A percentile compares a stretch with the other conserved stretches of the same genome.
Evolutionary conservation across 2,797 vertebrate genomes (phyloP).

Genomic region (Staurois parvus): DNA sequence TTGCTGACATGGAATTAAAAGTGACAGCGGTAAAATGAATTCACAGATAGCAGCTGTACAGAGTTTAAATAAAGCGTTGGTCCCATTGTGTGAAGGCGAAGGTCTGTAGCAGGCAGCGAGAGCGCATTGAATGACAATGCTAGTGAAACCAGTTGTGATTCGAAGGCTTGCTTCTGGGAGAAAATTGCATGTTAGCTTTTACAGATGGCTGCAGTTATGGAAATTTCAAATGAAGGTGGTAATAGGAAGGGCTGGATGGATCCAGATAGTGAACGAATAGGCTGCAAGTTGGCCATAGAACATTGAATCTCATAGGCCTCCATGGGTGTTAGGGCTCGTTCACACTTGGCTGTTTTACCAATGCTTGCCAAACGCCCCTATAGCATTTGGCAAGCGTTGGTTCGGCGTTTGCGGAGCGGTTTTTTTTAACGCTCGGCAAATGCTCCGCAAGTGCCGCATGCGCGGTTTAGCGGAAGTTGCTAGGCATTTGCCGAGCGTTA

Average conservation of each 20-base stretch:
- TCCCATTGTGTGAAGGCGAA: slow-evolving; percentile 34
- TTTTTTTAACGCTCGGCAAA: no score
- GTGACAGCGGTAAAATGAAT: slow-evolving; percentile 56
- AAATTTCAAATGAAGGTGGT: slow-evolving; percentile 21
- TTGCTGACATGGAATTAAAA: slow-evolving; percentile 62
- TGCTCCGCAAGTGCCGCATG: no score
- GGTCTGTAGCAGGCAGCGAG: not conserved
- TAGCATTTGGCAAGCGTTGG: no score
- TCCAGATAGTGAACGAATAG: not conserved
- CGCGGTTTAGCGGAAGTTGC: no score
- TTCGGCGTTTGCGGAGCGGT: no score
- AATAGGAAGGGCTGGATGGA: not conserved
- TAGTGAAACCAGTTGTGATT: slow-evolving; percentile 11
- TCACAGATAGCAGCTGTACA: slow-evolving; percentile 40
- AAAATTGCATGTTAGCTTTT: slow-evolving; percentile 4
- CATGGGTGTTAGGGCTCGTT: no score
- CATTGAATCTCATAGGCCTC: no score
- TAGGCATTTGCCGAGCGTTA: no score
- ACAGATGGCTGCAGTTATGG: slow-evolving; percentile 42
- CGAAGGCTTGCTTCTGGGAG: not conserved
- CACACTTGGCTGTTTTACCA: no score
- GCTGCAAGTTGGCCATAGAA: not conserved
- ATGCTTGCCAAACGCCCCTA: no score
- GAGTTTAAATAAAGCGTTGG: slow-evolving; percentile 11
- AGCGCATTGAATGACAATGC: slow-evolving; percentile 26